Conservation (phyloP, 2,113 vertebrate species). For the Aramus guarauna region DNA sequence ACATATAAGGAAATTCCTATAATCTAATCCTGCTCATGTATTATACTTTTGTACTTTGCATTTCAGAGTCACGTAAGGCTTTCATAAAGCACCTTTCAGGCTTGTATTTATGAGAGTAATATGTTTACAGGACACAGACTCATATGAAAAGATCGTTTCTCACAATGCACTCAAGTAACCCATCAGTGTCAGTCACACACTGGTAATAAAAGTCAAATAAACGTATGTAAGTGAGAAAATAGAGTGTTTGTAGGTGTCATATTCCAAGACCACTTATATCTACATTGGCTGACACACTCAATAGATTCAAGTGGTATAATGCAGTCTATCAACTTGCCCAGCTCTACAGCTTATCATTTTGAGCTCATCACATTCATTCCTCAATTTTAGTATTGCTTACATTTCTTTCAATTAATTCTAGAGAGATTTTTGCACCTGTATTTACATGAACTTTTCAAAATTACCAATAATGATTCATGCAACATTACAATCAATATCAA, state of each 20-base stretch:
- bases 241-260: background rate
- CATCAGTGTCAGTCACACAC: background rate
- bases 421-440: constrained; percentile 29
- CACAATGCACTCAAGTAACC: background rate
- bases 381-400: constrained; percentile 4
- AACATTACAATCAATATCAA: constrained; percentile 20
- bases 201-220: constrained; percentile 21
- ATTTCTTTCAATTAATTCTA: constrained; percentile 40
- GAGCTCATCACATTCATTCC: constrained; percentile 20
- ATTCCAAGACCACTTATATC: constrained; percentile 27
- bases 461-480: constrained; percentile 19
- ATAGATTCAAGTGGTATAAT: background rate
- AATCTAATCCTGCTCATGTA: background rate
- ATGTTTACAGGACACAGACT: background rate
- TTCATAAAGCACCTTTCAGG: background rate
- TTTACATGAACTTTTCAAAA: constrained; percentile 50
- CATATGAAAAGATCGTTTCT: background rate
- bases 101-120: background rate
- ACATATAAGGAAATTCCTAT: background rate
- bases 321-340: background rate
- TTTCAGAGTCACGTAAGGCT: background rate
- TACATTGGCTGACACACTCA: background rate
- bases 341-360: constrained; percentile 2
- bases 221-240: constrained; percentile 44
- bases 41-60: background rate